Base-by-base conservation (phyloP, 2,797 vertebrate genomes). In the Eulemur albifrons region DNA sequence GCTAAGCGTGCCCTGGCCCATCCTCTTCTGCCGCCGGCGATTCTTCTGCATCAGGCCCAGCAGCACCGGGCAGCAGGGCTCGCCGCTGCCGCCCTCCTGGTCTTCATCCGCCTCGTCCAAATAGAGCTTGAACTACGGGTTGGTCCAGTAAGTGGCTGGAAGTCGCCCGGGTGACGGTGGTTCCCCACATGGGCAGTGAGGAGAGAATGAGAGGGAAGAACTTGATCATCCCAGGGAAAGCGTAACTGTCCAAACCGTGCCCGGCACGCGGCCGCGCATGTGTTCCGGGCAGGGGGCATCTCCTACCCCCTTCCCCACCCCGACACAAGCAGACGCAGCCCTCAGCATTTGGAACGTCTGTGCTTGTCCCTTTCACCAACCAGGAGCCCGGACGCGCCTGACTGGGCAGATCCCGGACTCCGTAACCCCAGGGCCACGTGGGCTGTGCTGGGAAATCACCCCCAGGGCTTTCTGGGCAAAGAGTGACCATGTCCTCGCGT, bases 1-100 rank as follows among this genome's bases (percentile, higher is more conserved):
- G 7, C 99, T 99, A 82, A 99, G 98, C 98, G 99, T 98, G 96
- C 98, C 99, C 97, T 99, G 99, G 7, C 99, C 99, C 1, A 98
- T 94, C 90, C 98, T 99, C 21, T 98, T 98, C 72, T 98, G 96
- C 13, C 97, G 97, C 20, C 99, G 98, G 35, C 98, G 98, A 96
- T 99, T 99, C 98, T 99, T 99, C 98, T 99, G 99, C 98, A 99
- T 99, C 93, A 99, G 98, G 30, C 99, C 99, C 32, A 99, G 97
- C 83, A 99, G 98, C 0, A 99, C 94, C 2, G 98, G 99, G 89
- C 99, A 99, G 97, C 98, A 98, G 0, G 97, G 97, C 40, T 99
- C 98, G 0, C 97, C 81, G 43, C 43, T 8, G 0, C 95, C 82
- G 20, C 82, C 59, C 0, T 98, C 98, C 0, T 99, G 99, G 97